Conservation (phyloP, 23 tunicate species). For the Halocynthia aurantium region DNA sequence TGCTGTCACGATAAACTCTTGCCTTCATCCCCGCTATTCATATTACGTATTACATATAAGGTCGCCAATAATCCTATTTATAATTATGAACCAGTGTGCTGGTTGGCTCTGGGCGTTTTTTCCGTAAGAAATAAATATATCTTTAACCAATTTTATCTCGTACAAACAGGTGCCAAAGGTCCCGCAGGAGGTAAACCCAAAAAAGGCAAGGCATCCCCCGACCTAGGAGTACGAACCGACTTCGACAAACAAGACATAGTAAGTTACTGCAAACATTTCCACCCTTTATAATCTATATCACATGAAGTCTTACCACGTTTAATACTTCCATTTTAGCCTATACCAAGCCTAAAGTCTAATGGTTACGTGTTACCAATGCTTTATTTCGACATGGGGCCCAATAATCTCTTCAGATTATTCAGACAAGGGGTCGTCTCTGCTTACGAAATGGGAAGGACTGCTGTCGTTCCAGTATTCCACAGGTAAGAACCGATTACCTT, state of each 20-base stretch:
- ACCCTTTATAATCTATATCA: neutral
- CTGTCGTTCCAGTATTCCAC: constrained; percentile 98
- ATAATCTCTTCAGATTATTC: constrained; percentile 88
- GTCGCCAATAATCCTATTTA: too few species aligned
- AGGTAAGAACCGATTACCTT: constrained; percentile 31
- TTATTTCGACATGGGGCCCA: constrained; percentile 99
- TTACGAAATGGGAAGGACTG: constrained; percentile 91
- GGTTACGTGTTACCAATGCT: constrained; percentile 98
- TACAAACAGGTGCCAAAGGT: too few species aligned
- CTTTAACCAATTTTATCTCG: too few species aligned
- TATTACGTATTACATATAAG: too few species aligned
- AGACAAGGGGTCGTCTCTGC: constrained; percentile 97
- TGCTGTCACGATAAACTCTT: too few species aligned
- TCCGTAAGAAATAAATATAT: too few species aligned
- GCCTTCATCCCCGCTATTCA: too few species aligned
- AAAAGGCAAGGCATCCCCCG: constrained; percentile 44
- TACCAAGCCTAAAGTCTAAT: constrained; percentile 48
- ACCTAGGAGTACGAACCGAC: constrained; percentile 79
- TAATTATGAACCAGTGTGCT: too few species aligned
- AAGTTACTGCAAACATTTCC: constrained; percentile 9
- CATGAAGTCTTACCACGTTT: neutral
- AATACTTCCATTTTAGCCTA: constrained; percentile 39
- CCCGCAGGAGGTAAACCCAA: neutral
- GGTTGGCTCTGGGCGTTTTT: too few species aligned
- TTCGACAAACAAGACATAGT: constrained; percentile 69